Evolutionary conservation across 35 echinoderm and acorn worm species (phyloP), one percentile per base, ranked within the genome.

Genomic region (Diadema setosum): DNA sequence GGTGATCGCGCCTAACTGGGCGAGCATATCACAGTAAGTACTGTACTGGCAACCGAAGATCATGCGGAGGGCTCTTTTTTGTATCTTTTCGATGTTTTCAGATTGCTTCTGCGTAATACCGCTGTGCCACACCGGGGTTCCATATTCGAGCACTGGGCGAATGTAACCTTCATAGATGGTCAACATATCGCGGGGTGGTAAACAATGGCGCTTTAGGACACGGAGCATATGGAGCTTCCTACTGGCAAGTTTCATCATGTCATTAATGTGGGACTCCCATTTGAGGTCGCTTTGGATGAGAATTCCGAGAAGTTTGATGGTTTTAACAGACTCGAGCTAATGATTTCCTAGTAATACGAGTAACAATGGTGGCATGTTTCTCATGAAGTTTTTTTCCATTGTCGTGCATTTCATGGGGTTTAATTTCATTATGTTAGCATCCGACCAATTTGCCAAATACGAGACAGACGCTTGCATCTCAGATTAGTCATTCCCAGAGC

Each of bases 351-450:
- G 60, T 6, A 65, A 11, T 18, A 65, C 23, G 11, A 26, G 35
- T n/a, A n/a, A n/a, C n/a, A n/a, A n/a, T n/a, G n/a, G n/a, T n/a
- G n/a, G n/a, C n/a, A n/a, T n/a, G n/a, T 82, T 90, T 21, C 59
- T 33, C 21, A 15, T 45, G 42, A 90, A 90, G 15, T 81, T 65
- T 17, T 83, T 43, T 25, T 90, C 88, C 70, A 83, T 90, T 83
- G 18, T n/a, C n/a, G n/a, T 65, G 11, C 26, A n/a, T 56, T 70
- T 90, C 6, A 9, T 26, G 39, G 80, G 88, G 26, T 90, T 84
- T 33, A 84, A 41, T 48, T 45, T 90, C 64, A 84, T 90, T 30
- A 70, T 65, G 39, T 83, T 90, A 20, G 46, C 27, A n/a, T n/a
- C n/a, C n/a, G n/a, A n/a, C n/a, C n/a, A n/a, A n/a, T n/a, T n/a